A percentile compares a stretch with the other conserved stretches of the same genome.
phyloP scores from a whole-genome alignment of 1,140 invertebrate genomes.

The Papilio helenus region DNA sequence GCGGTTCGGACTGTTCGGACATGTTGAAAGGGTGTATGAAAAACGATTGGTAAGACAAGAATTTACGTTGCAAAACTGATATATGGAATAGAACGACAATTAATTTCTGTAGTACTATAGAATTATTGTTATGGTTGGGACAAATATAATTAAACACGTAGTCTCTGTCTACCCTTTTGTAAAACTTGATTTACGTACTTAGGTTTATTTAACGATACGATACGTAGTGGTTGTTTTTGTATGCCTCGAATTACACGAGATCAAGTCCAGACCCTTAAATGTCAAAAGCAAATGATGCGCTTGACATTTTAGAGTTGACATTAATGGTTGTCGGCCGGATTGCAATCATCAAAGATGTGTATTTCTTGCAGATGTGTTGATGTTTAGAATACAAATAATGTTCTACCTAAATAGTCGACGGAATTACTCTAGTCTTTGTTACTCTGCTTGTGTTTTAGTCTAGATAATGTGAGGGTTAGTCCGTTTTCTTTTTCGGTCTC shows the following conservation, averaged over 20 bases:
- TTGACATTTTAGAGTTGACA: neutral
- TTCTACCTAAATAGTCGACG: too few relatives aligned
- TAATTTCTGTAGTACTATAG: neutral
- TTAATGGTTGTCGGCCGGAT: neutral
- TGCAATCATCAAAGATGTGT: neutral
- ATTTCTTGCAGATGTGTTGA: neutral
- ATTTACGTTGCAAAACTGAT: neutral
- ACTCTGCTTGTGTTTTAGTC: too few relatives aligned
- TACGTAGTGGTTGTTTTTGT: neutral
- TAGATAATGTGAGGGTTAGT: too few relatives aligned
- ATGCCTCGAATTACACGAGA: neutral
- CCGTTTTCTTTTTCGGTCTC: too few relatives aligned
- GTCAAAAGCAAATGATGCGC: slow-evolving; percentile 9
- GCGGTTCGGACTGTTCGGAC: neutral
- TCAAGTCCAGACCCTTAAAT: neutral
- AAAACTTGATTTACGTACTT: neutral
- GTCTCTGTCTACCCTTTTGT: neutral
- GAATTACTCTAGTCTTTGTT: too few relatives aligned
- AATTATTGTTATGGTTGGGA: neutral
- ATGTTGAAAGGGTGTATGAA: neutral
- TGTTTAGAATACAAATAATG: neutral
- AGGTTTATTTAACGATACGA: neutral
- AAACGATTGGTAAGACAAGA: neutral
- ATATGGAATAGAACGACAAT: too few relatives aligned
- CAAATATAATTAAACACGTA: neutral